These are phyloP conservation scores for Sebastes iracundus DNA, from an alignment of 2,797 vertebrate genomes.

Conservation along the genomic window DNA sequence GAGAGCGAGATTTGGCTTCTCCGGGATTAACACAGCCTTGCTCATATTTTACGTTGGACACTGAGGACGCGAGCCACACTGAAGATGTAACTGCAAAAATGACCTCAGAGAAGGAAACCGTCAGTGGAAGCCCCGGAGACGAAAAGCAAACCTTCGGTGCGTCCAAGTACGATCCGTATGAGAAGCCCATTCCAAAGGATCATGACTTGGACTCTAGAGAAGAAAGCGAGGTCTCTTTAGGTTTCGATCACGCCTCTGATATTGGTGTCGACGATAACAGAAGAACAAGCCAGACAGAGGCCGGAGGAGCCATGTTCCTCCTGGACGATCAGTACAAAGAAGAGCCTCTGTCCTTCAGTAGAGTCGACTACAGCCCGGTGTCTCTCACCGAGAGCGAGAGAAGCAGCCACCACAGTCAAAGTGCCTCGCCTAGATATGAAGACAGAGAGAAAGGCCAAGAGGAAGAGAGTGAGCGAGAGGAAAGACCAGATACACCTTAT, in stretches of 20 bases:
- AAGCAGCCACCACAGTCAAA: slow-evolving; percentile 68
- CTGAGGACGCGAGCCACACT: slow-evolving; percentile 9
- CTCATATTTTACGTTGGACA: slow-evolving; percentile 73
- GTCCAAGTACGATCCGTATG: slow-evolving; percentile 83
- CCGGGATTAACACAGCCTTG: slow-evolving; percentile 73
- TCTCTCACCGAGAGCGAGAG: slow-evolving; percentile 69
- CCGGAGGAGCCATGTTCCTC: slow-evolving; percentile 64
- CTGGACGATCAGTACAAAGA: slow-evolving; percentile 79
- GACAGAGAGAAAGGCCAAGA: slow-evolving; percentile 79
- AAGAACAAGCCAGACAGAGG: slow-evolving; percentile 69
- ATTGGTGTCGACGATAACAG: slow-evolving; percentile 76
- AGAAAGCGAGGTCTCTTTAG: slow-evolving; percentile 53
- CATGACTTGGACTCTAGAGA: slow-evolving; percentile 59
- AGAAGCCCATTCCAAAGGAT: slow-evolving; percentile 80
- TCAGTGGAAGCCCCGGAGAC: slow-evolving; percentile 32
- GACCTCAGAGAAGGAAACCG: slow-evolving; percentile 42
- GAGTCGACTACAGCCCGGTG: slow-evolving; percentile 72
- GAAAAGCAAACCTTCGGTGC: slow-evolving; percentile 70
- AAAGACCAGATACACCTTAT: slow-evolving; percentile 86
- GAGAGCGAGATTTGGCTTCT: slow-evolving; percentile 76
- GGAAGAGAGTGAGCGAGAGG: slow-evolving; percentile 82
- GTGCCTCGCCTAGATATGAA: slow-evolving; percentile 72
- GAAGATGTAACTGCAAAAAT: slow-evolving; percentile 23
- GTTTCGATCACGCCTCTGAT: slow-evolving; percentile 57
- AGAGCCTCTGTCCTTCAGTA: slow-evolving; percentile 78